A percentile compares a stretch with the other conserved stretches of the same genome.
phyloP scores from a whole-genome alignment of 2,113 vertebrate genomes.

The Daubentonia madagascariensis region DNA sequence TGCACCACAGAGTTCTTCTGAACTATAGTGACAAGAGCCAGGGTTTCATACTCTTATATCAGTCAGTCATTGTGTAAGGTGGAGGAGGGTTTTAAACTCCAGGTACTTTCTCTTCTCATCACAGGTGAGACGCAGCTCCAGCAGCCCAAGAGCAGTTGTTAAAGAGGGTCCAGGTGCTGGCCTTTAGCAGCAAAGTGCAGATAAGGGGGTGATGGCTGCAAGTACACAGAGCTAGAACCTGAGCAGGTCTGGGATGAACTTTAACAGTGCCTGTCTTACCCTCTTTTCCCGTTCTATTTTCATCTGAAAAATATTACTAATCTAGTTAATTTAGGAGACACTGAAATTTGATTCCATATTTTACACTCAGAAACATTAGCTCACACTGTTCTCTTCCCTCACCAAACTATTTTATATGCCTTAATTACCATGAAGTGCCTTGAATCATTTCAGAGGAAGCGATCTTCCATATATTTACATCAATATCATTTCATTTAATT shows the following conservation, averaged over 20 bases:
- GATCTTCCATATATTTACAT: neutral
- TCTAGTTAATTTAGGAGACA: slow-evolving; percentile 22
- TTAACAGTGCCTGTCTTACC: neutral
- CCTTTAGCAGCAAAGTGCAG: neutral
- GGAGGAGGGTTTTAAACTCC: neutral
- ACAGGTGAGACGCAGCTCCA: neutral
- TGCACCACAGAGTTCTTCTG: neutral
- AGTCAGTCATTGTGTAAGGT: neutral
- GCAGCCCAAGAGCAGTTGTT: neutral
- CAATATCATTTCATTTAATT: slow-evolving; percentile 47
- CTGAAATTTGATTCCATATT: slow-evolving; percentile 7
- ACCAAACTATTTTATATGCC: slow-evolving; percentile 26
- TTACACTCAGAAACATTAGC: slow-evolving; percentile 34
- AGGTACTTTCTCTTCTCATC: neutral
- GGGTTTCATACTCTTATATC: neutral
- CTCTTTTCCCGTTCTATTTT: slow-evolving; percentile 5
- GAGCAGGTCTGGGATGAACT: neutral
- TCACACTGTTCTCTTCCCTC: slow-evolving; percentile 13
- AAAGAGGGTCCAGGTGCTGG: neutral
- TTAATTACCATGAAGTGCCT: slow-evolving; percentile 37
- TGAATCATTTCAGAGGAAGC: slow-evolving; percentile 1
- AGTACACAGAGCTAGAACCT: neutral
- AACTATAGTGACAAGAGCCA: neutral
- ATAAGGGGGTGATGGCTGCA: neutral
- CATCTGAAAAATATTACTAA: slow-evolving; percentile 46